Base-by-base conservation (phyloP, 2,797 vertebrate species). In the Bradypus variegatus region DNA sequence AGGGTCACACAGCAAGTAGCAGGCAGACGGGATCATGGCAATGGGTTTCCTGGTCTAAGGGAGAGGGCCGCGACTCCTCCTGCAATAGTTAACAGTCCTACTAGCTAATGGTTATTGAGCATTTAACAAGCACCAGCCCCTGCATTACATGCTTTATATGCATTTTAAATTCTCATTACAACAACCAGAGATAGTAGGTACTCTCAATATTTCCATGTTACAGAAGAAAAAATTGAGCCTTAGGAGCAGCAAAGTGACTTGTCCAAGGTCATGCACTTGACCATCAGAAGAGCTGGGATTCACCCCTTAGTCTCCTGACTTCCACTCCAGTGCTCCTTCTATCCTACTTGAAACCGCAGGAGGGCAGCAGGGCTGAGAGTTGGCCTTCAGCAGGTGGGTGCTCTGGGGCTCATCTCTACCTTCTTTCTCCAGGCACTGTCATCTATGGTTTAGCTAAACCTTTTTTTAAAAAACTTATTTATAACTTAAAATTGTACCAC, bases 391-490 rank as follows among this genome's bases (percentile, higher is more conserved):
- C 65, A 69, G 29, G 82, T 89, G 73, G 50, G 48, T 86, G 21
- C 72, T 77, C 41, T 7, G 31, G 15, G 36, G 77, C 19, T 16
- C 69, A 9, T 77, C 38, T 21, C 64, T 88, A 9, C 82, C 75
- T 87, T 79, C 84, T 90, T 36, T 86, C 70, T 82, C 53, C 2
- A 2, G 38, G 65, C 41, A 31, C 65, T 65, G 65, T 48, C 38
- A 13, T 80, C 83, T 80, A 45, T 41, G 27, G 55, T 58, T 92
- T 82, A 88, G 65, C 41, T 48, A 94, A 96, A 94, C 92, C 88
- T 92, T 82, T 83, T 93, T 88, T 95, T 31, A 36, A 91, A 95
- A 94, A 91, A 84, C 45, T 81, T 95, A 93, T 95, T 95, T 90
- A 90, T 95, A 95, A 73, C n/a, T 89, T 79, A 77, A 75, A 91